Evolutionary conservation across 2,797 vertebrate genomes (phyloP), one percentile per base, ranked within the genome.

Genomic region (Danio aesculapii): DNA sequence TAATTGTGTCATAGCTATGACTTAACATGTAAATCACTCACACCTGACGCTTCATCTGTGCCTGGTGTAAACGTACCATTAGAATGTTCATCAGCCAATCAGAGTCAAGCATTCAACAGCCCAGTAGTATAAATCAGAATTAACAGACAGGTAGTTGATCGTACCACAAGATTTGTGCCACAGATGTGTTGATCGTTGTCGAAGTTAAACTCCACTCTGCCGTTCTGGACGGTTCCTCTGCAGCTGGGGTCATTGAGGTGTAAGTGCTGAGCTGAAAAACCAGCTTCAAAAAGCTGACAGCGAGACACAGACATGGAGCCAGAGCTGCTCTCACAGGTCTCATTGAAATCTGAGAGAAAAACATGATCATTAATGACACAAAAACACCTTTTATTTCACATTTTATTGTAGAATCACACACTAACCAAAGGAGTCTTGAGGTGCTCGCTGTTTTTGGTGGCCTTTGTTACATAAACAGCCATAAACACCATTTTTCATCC

Each of bases 221-320:
- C 88, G 12, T 82, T 30, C 3, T 16, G 14, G 10, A 88, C 12
- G 8, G 30, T 30, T 30, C 30, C 30, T 30, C 30, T 30, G 30
- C 30, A 30, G 30, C 30, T 30, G 30, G 30, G 30, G 30, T 30
- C 30, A 30, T 30, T 30, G 30, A 30, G 30, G 30, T 30, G 30
- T 30, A 89, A 62, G 5, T 10, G 3, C 0, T 74, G 17, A 0
- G 84, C 47, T 9, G 52, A 14, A 57, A 88, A 89, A 16, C 85
- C 87, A 44, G 76, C 82, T 2, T 83, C 70, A 81, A 89, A 89
- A 21, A 90, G 77, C 44, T 86, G 75, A 58, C 88, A 89, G 8
- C 86, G 84, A 62, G 87, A 88, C 16, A 89, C 52, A 30, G 30
- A 30, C 30, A 30, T 30, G 30, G 30, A 30, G 30, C 30, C 30